Conservation (phyloP, 1,140 invertebrate genomes). For the Helicoverpa armigera region DNA sequence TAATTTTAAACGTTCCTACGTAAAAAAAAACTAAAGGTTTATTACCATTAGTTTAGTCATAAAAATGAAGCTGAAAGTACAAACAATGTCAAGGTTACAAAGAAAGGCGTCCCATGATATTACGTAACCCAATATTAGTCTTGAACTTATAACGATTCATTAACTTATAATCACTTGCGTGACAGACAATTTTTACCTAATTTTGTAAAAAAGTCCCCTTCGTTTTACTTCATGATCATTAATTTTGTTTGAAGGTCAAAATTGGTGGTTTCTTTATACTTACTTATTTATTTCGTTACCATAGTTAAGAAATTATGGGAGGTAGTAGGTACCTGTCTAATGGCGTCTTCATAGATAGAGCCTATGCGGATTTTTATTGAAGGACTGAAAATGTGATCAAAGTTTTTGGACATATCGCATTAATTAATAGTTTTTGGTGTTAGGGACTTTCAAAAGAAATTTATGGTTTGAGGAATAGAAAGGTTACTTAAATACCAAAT, state of each 20-base stretch:
- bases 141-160: slow-evolving; percentile 6
- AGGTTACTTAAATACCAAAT: no score
- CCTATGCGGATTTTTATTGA: no score
- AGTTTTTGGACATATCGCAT: no score
- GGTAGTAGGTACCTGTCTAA: no score
- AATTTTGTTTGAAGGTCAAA: background rate
- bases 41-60: background rate
- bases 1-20: background rate
- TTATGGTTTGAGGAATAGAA: no score
- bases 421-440: no score
- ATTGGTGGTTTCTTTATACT: no score
- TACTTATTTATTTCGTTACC: no score
- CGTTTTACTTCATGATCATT: background rate
- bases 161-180: slow-evolving; percentile 3
- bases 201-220: background rate
- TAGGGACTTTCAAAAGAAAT: no score
- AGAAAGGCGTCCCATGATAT: background rate
- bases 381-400: no score
- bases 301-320: no score
- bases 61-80: slow-evolving; percentile 7
- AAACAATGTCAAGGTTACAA: slow-evolving; percentile 10
- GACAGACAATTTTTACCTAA: background rate
- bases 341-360: no score
- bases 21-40: background rate
- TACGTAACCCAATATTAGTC: slow-evolving; percentile 4